phyloP scores from a whole-genome alignment of 2,888 invertebrate genomes.

The Cremastobaeus sp. region DNA sequence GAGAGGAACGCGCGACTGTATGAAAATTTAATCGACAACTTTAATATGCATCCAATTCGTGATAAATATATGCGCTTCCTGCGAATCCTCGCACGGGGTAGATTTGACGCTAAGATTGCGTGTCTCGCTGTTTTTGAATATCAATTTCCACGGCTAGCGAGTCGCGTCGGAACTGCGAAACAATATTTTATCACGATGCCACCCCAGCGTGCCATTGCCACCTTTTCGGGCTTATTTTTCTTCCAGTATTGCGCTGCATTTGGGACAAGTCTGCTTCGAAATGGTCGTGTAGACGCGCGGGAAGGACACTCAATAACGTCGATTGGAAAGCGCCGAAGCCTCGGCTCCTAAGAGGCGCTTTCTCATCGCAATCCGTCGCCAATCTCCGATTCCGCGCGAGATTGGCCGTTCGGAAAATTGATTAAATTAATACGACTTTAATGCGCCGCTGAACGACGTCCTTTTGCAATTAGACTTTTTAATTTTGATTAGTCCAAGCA shows the following conservation, averaged over 20 bases:
- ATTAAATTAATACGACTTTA: conserved; percentile 63
- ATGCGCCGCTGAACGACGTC: conserved; percentile 62
- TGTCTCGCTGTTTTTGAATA: conserved; percentile 55
- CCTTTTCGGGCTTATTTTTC: conserved; percentile 61
- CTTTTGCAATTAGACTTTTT: conserved; percentile 78
- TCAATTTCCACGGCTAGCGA: conserved; percentile 51
- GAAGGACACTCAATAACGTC: conserved; percentile 65
- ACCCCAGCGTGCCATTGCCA: conserved; percentile 69
- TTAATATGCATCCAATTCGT: conserved; percentile 40
- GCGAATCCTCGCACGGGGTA: conserved; percentile 39
- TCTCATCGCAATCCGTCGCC: background rate
- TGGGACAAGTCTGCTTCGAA: conserved; percentile 30
- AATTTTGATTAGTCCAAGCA: conserved; percentile 77
- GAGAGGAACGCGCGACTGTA: conserved; percentile 3
- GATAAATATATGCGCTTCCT: conserved; percentile 37
- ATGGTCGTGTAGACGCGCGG: conserved; percentile 32
- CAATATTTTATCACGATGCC: conserved; percentile 68
- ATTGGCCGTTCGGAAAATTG: conserved; percentile 57
- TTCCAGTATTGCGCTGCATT: conserved; percentile 57
- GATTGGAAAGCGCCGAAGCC: conserved; percentile 66
- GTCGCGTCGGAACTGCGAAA: conserved; percentile 49
- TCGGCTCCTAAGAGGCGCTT: no score
- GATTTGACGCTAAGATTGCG: conserved; percentile 53
- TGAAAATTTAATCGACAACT: conserved; percentile 43
- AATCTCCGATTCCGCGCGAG: background rate